phyloP scores from a whole-genome alignment of 2,113 vertebrate species.

The Sula dactylatra region DNA sequence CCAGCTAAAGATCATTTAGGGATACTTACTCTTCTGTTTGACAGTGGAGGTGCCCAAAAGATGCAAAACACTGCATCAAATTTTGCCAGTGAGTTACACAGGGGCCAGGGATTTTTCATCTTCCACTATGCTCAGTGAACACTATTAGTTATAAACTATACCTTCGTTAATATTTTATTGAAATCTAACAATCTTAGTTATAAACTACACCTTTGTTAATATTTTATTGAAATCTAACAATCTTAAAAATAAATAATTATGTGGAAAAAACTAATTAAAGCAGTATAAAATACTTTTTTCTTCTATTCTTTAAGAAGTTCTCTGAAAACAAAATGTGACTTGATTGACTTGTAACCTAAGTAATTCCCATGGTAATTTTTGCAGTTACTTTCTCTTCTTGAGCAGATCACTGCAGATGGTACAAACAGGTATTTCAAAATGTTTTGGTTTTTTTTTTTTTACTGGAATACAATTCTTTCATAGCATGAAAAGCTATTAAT shows the following conservation, averaged over 20 bases:
- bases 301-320: neutral
- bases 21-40: neutral
- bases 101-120: neutral
- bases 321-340: neutral
- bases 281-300: neutral
- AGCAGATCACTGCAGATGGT: neutral
- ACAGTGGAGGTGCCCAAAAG: neutral
- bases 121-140: neutral
- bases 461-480: neutral
- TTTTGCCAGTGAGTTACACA: neutral
- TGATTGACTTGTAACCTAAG: neutral
- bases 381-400: neutral
- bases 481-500: neutral
- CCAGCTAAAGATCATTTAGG: neutral
- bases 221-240: neutral
- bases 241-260: neutral
- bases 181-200: neutral
- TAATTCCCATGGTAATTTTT: neutral
- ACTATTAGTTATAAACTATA: neutral
- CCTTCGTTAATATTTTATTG: neutral
- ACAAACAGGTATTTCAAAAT: neutral
- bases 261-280: neutral
- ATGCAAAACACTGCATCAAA: neutral
- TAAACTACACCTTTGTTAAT: neutral
- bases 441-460: neutral